phyloP scores from a whole-genome alignment of 2,797 vertebrate genomes.

The Nasua narica region DNA sequence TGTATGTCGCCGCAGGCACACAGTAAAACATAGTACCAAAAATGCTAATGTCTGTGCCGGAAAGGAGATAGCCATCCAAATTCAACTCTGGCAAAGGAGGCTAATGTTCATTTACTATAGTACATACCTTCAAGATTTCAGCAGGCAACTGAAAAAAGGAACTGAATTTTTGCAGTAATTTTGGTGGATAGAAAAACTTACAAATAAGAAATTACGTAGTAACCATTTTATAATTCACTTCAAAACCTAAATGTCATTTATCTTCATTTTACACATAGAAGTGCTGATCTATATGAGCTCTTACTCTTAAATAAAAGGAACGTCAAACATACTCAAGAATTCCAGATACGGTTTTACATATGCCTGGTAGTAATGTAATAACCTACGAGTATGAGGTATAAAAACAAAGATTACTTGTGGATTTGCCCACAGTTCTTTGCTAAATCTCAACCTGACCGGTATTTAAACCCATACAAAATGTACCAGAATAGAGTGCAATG shows the following conservation, averaged over 20 bases:
- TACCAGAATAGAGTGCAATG: background rate
- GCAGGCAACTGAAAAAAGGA: background rate
- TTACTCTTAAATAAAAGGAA: background rate
- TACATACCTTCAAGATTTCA: background rate
- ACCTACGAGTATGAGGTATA: background rate
- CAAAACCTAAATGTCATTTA: background rate
- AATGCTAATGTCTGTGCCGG: background rate
- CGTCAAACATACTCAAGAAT: background rate
- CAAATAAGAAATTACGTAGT: conserved; percentile 13
- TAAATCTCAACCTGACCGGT: background rate
- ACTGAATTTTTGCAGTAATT: background rate
- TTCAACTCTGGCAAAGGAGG: background rate
- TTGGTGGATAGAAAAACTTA: background rate
- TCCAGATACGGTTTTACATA: background rate
- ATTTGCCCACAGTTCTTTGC: background rate
- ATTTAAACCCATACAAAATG: background rate
- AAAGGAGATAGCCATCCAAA: background rate
- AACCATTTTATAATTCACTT: background rate
- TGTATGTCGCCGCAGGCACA: background rate
- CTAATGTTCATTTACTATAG: background rate
- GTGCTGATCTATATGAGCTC: background rate
- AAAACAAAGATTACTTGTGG: background rate
- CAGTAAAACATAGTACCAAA: conserved; percentile 2
- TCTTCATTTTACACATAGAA: background rate
- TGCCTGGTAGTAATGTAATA: background rate